A percentile compares a stretch with the other conserved stretches of the same genome.
These are phyloP conservation scores for Rhynchophorus ferrugineus DNA, from an alignment of 1,140 invertebrate genomes.

Conservation along the genomic window DNA sequence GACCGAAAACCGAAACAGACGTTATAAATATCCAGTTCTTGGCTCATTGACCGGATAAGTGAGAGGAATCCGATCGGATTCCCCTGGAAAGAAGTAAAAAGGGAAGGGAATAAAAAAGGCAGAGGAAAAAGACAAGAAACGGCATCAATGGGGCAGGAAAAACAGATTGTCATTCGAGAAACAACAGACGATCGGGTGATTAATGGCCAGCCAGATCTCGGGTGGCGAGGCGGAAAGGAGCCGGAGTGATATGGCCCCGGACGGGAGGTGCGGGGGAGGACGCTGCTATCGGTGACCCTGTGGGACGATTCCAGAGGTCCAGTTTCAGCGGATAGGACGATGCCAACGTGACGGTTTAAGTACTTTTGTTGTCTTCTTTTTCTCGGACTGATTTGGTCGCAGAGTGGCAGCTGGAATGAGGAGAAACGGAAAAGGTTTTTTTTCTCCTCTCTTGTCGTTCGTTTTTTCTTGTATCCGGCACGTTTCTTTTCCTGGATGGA, in stretches of 20 bases:
- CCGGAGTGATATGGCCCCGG: neutral
- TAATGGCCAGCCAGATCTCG: neutral
- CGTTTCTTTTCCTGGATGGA: too few relatives aligned
- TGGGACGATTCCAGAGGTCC: too few relatives aligned
- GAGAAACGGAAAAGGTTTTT: too few relatives aligned
- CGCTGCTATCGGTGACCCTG: too few relatives aligned
- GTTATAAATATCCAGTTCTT: too few relatives aligned
- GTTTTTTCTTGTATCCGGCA: too few relatives aligned
- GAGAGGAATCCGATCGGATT: neutral
- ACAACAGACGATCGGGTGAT: conserved; percentile 8
- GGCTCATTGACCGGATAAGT: neutral
- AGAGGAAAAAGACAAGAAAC: conserved; percentile 14
- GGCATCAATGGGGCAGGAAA: conserved; percentile 25
- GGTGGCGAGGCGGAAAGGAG: neutral
- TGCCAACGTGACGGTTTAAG: neutral
- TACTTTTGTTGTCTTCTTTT: neutral
- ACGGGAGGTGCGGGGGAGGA: neutral
- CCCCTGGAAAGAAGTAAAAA: neutral
- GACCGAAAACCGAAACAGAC: too few relatives aligned
- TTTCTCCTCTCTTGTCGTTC: too few relatives aligned
- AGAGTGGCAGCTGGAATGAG: too few relatives aligned
- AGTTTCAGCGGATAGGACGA: too few relatives aligned
- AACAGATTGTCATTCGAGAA: conserved; percentile 28
- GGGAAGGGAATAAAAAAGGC: neutral
- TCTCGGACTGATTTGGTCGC: too few relatives aligned